Evolutionary conservation across 2,113 vertebrate species (phyloP).

Genomic region (Acanthisitta chloris): DNA sequence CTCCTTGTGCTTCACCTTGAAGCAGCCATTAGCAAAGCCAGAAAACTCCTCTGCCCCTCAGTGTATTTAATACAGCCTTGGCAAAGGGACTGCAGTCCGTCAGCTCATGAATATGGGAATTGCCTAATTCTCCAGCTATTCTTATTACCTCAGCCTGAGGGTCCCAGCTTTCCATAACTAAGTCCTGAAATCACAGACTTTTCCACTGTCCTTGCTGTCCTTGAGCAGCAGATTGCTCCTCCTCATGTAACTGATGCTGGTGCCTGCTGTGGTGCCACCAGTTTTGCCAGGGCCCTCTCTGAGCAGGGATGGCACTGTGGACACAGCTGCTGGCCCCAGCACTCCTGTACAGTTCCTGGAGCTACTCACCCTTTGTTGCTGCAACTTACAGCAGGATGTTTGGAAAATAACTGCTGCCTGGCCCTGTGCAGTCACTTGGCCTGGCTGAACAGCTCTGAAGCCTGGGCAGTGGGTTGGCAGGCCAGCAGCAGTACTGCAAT

Average conservation of each 20-base stretch:
- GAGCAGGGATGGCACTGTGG: not conserved
- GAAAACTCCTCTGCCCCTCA: slow-evolving; percentile 6
- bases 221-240: not conserved
- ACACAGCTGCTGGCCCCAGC: not conserved
- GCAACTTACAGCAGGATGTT: not conserved
- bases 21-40: slow-evolving; percentile 28
- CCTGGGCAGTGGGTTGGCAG: not conserved
- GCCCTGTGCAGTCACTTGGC: not conserved
- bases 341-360: accelerated
- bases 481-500: not conserved
- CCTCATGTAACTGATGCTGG: not conserved
- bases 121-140: slow-evolving; percentile 45
- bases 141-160: slow-evolving; percentile 48
- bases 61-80: slow-evolving; percentile 3
- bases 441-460: not conserved
- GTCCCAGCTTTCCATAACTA: slow-evolving; percentile 40
- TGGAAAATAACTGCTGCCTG: not conserved
- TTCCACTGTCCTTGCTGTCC: slow-evolving; percentile 18
- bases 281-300: not conserved
- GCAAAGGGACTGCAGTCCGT: slow-evolving; percentile 21
- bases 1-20: slow-evolving; percentile 57
- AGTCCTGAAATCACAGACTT: slow-evolving; percentile 17
- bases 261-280: not conserved
- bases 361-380: not conserved
- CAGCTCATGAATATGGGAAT: slow-evolving; percentile 48